Percentiles rank a stretch among this genome's conserved stretches.
These are phyloP conservation scores for Trachelus troglodyta DNA, from an alignment of 2,888 invertebrate species.

Conservation along the genomic window DNA sequence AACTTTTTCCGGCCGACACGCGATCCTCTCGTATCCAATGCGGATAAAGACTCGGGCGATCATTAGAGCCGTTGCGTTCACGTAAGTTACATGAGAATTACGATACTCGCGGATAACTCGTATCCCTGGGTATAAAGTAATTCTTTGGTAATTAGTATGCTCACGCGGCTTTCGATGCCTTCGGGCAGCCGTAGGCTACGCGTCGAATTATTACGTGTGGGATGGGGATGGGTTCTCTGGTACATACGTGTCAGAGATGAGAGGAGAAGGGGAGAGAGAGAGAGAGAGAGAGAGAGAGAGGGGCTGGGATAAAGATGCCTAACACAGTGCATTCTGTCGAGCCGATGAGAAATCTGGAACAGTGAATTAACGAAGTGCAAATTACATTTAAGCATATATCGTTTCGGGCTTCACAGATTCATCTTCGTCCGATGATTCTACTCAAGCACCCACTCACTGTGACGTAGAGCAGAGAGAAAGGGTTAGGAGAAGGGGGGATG, in stretches of 20 bases:
- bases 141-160: slow-evolving; percentile 18
- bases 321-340: slow-evolving; percentile 24
- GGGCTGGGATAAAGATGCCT: background rate
- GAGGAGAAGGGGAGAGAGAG: background rate
- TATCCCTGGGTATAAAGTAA: slow-evolving; percentile 14
- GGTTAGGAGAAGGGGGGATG: too few species aligned
- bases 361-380: slow-evolving; percentile 59
- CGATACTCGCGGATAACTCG: background rate
- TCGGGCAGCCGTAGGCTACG: background rate
- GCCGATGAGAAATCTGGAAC: slow-evolving; percentile 36
- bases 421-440: background rate
- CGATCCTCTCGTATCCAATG: background rate
- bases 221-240: slow-evolving; percentile 9
- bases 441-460: background rate
- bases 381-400: slow-evolving; percentile 52
- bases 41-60: background rate
- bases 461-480: background rate
- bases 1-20: background rate
- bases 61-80: background rate
- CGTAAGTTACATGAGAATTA: background rate
- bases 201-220: slow-evolving; percentile 24
- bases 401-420: background rate
- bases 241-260: background rate
- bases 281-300: slow-evolving; percentile 8
- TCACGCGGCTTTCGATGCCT: slow-evolving; percentile 2